Base-by-base conservation (phyloP, 2,113 vertebrate genomes). In the Gymnarchus niloticus region DNA sequence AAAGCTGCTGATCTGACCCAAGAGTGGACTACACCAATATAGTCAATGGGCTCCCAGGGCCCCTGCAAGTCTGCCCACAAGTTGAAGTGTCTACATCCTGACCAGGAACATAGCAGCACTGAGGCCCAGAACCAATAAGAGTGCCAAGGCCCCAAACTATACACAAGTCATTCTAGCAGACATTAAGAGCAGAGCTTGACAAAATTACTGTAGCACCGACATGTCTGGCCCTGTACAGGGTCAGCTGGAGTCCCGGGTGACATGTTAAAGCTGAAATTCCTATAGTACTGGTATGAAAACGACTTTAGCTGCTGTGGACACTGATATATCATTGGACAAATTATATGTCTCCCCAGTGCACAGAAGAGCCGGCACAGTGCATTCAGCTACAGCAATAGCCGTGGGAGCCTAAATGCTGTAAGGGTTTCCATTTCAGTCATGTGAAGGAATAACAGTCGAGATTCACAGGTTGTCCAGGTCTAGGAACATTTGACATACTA, bases 381-480 rank as follows among this genome's bases (percentile, higher is more conserved):
- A 73, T 73, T 41, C 65, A 73, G 65, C 65, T 73, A 73, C 6
- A 69, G 61, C 61, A 69, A 69, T 69, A 69, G 65, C 65, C 41
- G 28, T 73, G 33, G 33, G 33, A 73, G 37, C 33, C 33, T 73
- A 73, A 73, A 73, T 73, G 65, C 65, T 73, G 65, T 41, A 37
- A 73, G 12, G 19, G 28, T 73, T 73, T 73, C 65, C 65, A 73
- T n/a, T 73, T 73, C 19, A 41, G 28, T 69, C 61, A 69, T 69
- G 61, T 69, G 61, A 25, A 69, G 33, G 61, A 69, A 69, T 69
- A 69, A 37, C 65, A 37, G 37, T 73, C 41, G 41, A 73, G 33
- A 41, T 28, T 4, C 33, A 73, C 33, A 33, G 33, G 33, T 41
- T 73, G 33, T 37, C 3, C n/a, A n/a, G n/a, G n/a, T n/a, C n/a